Evolutionary conservation across 2,888 invertebrate species (phyloP).

Genomic region (Chirona hameri): DNA sequence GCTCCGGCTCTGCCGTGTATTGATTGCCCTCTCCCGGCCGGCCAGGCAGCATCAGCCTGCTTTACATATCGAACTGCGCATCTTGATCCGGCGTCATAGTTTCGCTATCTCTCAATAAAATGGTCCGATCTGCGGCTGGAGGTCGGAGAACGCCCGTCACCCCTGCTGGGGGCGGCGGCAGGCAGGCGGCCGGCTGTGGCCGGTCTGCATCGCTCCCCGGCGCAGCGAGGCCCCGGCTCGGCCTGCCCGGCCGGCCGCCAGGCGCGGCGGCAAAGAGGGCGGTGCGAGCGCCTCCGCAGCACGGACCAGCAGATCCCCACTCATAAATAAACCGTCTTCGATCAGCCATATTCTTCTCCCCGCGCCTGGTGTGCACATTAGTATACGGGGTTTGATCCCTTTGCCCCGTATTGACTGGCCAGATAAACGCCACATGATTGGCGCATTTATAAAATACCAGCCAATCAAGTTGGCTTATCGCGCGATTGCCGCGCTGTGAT

Average conservation of each 20-base stretch:
- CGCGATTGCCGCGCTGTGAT: constrained; percentile 25
- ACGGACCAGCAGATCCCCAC: not conserved
- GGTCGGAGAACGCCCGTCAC: too few relatives aligned
- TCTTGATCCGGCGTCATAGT: constrained; percentile 24
- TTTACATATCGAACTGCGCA: constrained; percentile 23
- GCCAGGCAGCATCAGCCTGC: not conserved
- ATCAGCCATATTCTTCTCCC: constrained; percentile 23
- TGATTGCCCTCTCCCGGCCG: not conserved
- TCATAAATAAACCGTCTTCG: not conserved
- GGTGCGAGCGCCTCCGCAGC: not conserved
- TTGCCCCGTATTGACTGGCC: constrained; percentile 26
- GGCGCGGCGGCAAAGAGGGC: not conserved
- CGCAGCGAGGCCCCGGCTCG: not conserved
- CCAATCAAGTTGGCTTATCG: constrained; percentile 29
- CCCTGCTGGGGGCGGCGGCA: not conserved
- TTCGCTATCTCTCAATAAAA: constrained; percentile 24
- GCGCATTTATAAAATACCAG: constrained; percentile 29
- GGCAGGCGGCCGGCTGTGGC: not conserved
- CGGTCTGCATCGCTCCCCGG: too few relatives aligned
- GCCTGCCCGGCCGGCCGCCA: not conserved
- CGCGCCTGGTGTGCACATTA: not conserved
- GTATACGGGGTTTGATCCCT: not conserved
- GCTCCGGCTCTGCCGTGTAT: not conserved
- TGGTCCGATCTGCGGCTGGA: not conserved
- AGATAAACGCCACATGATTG: constrained; percentile 28